Evolutionary conservation across 2,113 vertebrate species (phyloP), one percentile per base, ranked within the genome.

Genomic region (Antigone vipio): DNA sequence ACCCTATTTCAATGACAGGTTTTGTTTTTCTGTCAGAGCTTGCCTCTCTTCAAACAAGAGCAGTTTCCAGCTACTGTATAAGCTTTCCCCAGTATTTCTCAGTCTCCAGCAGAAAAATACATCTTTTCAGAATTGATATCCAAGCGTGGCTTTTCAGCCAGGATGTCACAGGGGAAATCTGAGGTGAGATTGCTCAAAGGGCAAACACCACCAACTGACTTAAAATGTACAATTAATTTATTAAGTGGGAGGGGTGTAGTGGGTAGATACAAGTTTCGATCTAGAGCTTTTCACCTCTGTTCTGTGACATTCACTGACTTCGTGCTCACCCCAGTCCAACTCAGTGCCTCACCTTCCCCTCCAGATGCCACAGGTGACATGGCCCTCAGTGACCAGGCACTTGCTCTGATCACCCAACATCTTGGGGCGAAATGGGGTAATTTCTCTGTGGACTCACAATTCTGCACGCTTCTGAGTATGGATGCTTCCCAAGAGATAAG

Each of bases 381-480:
- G 8, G 32, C 11, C 23, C 40, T 2, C 0, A 21, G 4, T 49
- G 27, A 22, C 9, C 7, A 0, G 0, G 4, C 1, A 1, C 12
- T 84, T n/a, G 2, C 7, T 77, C 26, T 40, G 16, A 83, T 16
- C 2, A 19, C n/a, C 5, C 16, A 22, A 5, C 14, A 29, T 27
- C 35, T 19, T 50, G 2, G 2, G 8, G 12, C 5, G 1, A 0
- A 5, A 4, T 17, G 22, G 20, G 8, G 2, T 13, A 22, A 63
- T 72, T 83, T 82, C 21, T 63, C 15, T 53, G 5, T 9, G n/a
- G 10, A 38, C 12, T 34, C 29, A 56, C 8, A 62, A 10, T 62
- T 58, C 59, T 68, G 9, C 6, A 19, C 16, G 9, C 10, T 82
- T 66, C 27, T 73, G 9, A 5, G 4, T n/a, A 10, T 10, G 7